These are phyloP conservation scores for Capitulum mitella DNA, from an alignment of 2,888 invertebrate genomes.

Conservation along the genomic window DNA sequence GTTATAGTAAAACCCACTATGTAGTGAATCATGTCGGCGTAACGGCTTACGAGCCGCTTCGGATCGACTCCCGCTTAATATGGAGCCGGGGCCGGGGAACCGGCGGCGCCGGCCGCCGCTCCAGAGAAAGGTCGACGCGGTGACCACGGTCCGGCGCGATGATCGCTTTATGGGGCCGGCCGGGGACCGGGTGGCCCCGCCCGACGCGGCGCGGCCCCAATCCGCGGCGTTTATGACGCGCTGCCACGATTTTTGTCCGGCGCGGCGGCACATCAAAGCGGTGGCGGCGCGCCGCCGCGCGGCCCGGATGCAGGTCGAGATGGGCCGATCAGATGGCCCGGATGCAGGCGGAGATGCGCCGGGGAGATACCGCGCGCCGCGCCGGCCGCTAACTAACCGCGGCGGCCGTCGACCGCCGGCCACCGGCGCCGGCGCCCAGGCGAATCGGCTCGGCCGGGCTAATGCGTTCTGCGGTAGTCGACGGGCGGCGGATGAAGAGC, in stretches of 20 bases:
- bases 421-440: too few relatives aligned
- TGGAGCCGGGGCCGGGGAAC: not conserved
- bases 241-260: not conserved
- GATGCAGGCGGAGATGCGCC: not conserved
- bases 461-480: too few relatives aligned
- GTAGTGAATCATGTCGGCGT: not conserved
- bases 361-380: not conserved
- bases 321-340: not conserved
- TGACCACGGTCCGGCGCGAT: not conserved
- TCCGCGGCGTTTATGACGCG: not conserved
- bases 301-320: not conserved
- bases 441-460: too few relatives aligned
- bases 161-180: not conserved
- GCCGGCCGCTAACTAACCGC: not conserved
- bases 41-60: not conserved
- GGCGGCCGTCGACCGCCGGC: not conserved
- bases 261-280: constrained; percentile 4
- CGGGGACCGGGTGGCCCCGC: not conserved
- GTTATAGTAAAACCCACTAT: not conserved
- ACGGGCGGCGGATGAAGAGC: too few relatives aligned
- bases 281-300: too few relatives aligned
- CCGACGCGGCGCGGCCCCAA: not conserved
- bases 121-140: not conserved
- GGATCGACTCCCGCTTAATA: not conserved
- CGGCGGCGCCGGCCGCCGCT: not conserved